A percentile compares a stretch with the other conserved stretches of the same genome.
These are phyloP conservation scores for Gortyna flavago DNA, from an alignment of 2,888 invertebrate species.

Conservation along the genomic window DNA sequence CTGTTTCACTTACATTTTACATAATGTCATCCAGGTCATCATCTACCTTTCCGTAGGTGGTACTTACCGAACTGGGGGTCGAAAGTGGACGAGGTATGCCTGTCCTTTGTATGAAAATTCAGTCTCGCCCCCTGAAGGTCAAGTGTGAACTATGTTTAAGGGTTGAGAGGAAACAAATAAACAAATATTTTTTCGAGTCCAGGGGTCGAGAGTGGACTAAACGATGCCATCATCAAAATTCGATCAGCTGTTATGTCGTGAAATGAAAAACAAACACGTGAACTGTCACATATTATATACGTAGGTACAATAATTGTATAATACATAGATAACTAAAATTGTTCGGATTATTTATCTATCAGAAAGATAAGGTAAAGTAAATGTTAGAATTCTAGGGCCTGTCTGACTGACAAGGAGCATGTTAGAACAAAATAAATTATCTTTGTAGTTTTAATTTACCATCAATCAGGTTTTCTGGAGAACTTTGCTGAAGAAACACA, in stretches of 20 bases:
- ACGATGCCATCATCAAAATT: neutral
- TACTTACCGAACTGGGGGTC: too few relatives aligned
- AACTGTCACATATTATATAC: neutral
- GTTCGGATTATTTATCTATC: neutral
- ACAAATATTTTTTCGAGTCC: too few relatives aligned
- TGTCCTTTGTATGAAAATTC: too few relatives aligned
- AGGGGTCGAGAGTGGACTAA: too few relatives aligned
- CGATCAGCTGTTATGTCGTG: neutral
- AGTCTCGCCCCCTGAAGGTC: too few relatives aligned
- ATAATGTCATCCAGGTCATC: neutral
- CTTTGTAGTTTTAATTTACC: constrained; percentile 33
- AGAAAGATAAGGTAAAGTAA: constrained; percentile 4
- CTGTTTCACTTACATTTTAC: too few relatives aligned
- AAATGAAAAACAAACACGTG: neutral
- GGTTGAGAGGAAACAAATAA: too few relatives aligned
- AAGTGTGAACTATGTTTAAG: too few relatives aligned
- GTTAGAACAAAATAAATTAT: constrained; percentile 35
- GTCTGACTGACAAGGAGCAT: neutral
- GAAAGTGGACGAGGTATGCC: too few relatives aligned
- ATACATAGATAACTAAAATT: neutral
- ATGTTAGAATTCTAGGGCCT: neutral
- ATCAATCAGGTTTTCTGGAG: constrained; percentile 25
- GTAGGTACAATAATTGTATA: too few relatives aligned
- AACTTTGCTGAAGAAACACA: constrained; percentile 17
- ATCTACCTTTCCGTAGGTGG: too few relatives aligned